Percentiles rank a stretch among this genome's conserved stretches.
phyloP scores from a whole-genome alignment of 2,888 invertebrate genomes.

The Pseudanteris insignis region DNA sequence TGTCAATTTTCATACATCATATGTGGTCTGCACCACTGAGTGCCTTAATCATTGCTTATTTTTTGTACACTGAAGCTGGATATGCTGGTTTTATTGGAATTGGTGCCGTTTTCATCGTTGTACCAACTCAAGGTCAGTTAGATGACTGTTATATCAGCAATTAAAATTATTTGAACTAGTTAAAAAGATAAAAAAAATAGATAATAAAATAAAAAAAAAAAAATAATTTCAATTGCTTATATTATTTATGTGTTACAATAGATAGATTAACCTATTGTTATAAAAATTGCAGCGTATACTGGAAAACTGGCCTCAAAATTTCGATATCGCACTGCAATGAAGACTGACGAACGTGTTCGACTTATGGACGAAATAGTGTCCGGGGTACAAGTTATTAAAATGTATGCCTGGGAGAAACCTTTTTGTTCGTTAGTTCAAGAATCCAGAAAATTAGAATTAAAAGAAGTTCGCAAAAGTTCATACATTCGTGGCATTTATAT shows the following conservation, averaged over 20 bases:
- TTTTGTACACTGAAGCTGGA: slow-evolving; percentile 81
- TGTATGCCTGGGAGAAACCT: slow-evolving; percentile 82
- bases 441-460: slow-evolving; percentile 69
- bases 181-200: too few relatives aligned
- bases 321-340: slow-evolving; percentile 70
- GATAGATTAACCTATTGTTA: too few relatives aligned
- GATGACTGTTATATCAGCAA: too few relatives aligned
- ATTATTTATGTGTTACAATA: too few relatives aligned
- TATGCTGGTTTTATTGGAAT: slow-evolving; percentile 85
- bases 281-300: slow-evolving; percentile 58
- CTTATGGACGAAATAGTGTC: slow-evolving; percentile 82
- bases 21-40: slow-evolving; percentile 88
- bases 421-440: slow-evolving; percentile 73
- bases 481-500: slow-evolving; percentile 75
- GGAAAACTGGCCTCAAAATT: slow-evolving; percentile 64
- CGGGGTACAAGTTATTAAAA: slow-evolving; percentile 80
- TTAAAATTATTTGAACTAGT: too few relatives aligned
- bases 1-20: slow-evolving; percentile 87
- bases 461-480: slow-evolving; percentile 72
- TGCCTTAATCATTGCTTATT: slow-evolving; percentile 76
- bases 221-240: background rate
- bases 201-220: too few relatives aligned
- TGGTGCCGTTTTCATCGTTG: slow-evolving; percentile 80
- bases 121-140: slow-evolving; percentile 81
- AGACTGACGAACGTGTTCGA: slow-evolving; percentile 78